A percentile compares a stretch with the other conserved stretches of the same genome.
Conservation (phyloP, 2,888 invertebrate genomes). For the Apodemia duryi region DNA sequence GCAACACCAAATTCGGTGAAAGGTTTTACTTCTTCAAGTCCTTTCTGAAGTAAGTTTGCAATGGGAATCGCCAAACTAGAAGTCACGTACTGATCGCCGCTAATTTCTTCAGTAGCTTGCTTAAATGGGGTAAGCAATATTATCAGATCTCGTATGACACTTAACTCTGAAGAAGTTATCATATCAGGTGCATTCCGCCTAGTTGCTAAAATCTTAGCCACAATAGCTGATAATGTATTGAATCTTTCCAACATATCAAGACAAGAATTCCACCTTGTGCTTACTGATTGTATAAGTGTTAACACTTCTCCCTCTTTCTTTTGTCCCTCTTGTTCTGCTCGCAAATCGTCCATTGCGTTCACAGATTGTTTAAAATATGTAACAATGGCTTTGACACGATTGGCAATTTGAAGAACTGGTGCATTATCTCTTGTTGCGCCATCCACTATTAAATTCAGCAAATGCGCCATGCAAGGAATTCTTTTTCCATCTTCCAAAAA, state of each 20-base stretch:
- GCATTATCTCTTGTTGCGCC: constrained; percentile 34
- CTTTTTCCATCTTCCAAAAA: constrained; percentile 35
- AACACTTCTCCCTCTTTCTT: constrained; percentile 39
- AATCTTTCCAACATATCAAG: constrained; percentile 39
- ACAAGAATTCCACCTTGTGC: constrained; percentile 39
- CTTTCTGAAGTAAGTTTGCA: constrained; percentile 24
- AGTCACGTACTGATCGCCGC: constrained; percentile 34
- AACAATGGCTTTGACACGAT: constrained; percentile 40
- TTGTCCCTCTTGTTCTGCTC: constrained; percentile 31
- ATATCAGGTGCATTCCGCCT: constrained; percentile 22
- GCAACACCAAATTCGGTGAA: constrained; percentile 22
- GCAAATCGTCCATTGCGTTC: constrained; percentile 39
- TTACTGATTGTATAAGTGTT: constrained; percentile 37
- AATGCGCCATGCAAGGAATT: constrained; percentile 40
- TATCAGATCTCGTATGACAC: constrained; percentile 22
- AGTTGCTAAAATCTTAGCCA: constrained; percentile 23
- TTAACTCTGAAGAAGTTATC: constrained; percentile 23
- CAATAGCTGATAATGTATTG: constrained; percentile 25
- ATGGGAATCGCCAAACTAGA: constrained; percentile 32
- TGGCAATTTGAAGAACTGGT: constrained; percentile 32
- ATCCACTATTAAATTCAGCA: constrained; percentile 38
- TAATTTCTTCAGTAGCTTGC: constrained; percentile 36
- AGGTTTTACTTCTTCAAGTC: constrained; percentile 21
- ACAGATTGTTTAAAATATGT: constrained; percentile 41
- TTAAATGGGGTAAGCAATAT: constrained; percentile 21